Evolutionary conservation across 2,797 vertebrate species (phyloP), one percentile per base, ranked within the genome.

Genomic region (Xiphophorus birchmanni): DNA sequence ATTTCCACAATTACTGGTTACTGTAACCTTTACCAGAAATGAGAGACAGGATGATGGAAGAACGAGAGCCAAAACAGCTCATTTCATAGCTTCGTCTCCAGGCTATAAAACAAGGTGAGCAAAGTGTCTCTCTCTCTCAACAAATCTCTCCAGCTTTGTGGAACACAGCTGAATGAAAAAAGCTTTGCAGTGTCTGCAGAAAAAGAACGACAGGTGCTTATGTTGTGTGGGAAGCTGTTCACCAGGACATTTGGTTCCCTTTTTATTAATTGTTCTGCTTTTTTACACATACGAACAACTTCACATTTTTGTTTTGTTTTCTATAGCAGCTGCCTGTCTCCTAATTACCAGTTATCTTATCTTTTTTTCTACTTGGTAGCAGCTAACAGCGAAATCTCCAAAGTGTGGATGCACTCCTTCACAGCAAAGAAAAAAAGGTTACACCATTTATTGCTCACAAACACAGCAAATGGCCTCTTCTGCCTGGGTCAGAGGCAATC

Each of bases 91-190:
- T 77, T 47, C 5, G 9, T 78, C 78, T 83, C 63, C 58, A 37
- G 44, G 71, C 76, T 81, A 48, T 74, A 29, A 47, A 47, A 75
- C 82, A 86, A 81, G 78, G 82, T 87, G 86, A 89, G 80, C 86
- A n/a, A 69, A 78, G 87, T 5, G 37, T 37, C 63, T 21, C 65
- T 65, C 60, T 10, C 60, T 69, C 75, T 60, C 76, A 85, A 87
- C 80, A 82, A 71, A 90, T 87, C 87, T 45, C 86, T 78, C 65
- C 73, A 72, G 83, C 78, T 82, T 77, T 82, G 72, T 77, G 84
- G 79, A 65, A 91, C 91, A 86, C 56, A 26, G 81, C 83, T 91
- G 86, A 92, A 89, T 86, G 84, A 84, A 84, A 87, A 15, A 75
- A 79, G 74, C 80, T 65, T 12, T 37, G 56, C 54, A 56, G 8